Percentiles rank a stretch among this genome's conserved stretches.
phyloP scores from a whole-genome alignment of 1,140 invertebrate species.

The Cherax quadricarinatus region DNA sequence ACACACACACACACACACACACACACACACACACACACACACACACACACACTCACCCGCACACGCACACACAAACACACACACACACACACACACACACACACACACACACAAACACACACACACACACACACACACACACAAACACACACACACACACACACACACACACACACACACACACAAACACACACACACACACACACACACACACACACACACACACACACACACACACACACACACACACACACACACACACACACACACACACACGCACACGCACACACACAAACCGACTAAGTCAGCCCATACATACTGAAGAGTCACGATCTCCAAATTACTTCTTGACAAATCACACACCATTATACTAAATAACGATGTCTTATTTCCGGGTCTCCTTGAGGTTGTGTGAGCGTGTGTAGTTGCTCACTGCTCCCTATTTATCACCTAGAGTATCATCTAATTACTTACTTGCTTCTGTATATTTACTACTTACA shows the following conservation, averaged over 20 bases:
- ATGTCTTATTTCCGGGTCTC: not conserved
- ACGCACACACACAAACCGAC: too few species aligned
- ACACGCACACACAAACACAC: not conserved
- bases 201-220: not conserved
- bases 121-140: too few species aligned
- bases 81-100: constrained; percentile 4
- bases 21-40: constrained; percentile 6
- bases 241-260: constrained; percentile 4
- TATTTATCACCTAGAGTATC: too few species aligned
- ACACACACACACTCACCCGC: not conserved
- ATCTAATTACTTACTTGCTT: too few species aligned
- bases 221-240: not conserved
- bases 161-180: constrained; percentile 7
- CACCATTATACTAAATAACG: too few species aligned
- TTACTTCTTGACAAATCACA: too few species aligned
- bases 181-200: constrained; percentile 1
- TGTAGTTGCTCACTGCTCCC: too few species aligned
- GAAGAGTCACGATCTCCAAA: too few species aligned
- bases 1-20: not conserved
- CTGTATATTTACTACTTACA: too few species aligned
- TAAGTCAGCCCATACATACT: too few species aligned
- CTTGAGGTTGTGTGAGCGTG: too few species aligned
- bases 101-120: constrained; percentile 3
- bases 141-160: not conserved
- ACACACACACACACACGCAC: constrained; percentile 1